A percentile compares a stretch with the other conserved stretches of the same genome.
Evolutionary conservation across 2,888 invertebrate genomes (phyloP).

Genomic region (Aproaerema taeniolella): DNA sequence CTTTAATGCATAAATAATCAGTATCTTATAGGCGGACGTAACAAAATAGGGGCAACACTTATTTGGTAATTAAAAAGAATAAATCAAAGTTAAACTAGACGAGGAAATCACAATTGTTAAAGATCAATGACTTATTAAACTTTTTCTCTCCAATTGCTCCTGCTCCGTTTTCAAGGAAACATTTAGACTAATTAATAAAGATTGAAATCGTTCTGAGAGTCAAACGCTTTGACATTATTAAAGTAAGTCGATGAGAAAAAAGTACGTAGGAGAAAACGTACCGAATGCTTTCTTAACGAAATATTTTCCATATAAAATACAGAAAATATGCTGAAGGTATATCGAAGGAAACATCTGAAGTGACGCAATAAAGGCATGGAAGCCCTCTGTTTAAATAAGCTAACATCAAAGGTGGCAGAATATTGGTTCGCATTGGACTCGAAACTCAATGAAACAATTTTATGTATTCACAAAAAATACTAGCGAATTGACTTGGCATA

Average conservation of each 20-base stretch:
- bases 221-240: constrained; percentile 4
- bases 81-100: too few species aligned
- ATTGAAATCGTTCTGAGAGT: constrained; percentile 1
- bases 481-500: background rate
- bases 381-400: constrained; percentile 62
- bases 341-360: constrained; percentile 36
- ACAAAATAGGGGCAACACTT: too few species aligned
- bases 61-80: too few species aligned
- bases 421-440: constrained; percentile 39
- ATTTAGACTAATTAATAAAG: constrained; percentile 10
- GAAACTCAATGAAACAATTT: constrained; percentile 43
- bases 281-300: constrained; percentile 21
- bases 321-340: constrained; percentile 27
- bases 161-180: background rate
- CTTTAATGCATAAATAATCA: too few species aligned
- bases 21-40: too few species aligned
- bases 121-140: background rate
- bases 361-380: constrained; percentile 50
- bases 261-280: too few species aligned
- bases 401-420: constrained; percentile 56
- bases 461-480: constrained; percentile 10
- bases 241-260: constrained; percentile 7
- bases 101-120: too few species aligned
- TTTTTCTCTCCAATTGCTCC: background rate
- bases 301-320: constrained; percentile 30